Evolutionary conservation across 2,113 vertebrate genomes (phyloP).

Genomic region (Labrus mixtus): DNA sequence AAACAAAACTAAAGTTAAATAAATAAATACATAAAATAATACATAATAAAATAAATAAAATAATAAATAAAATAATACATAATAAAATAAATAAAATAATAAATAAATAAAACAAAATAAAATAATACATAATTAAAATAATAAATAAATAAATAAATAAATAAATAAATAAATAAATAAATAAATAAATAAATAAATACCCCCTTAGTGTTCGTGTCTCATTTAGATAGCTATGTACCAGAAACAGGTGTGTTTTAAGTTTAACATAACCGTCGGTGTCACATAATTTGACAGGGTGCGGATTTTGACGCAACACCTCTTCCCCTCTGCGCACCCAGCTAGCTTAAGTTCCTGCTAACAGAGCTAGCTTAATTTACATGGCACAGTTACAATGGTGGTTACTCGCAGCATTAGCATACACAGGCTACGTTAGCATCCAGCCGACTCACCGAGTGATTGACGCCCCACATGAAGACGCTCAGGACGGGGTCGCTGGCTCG

Average conservation of each 20-base stretch:
- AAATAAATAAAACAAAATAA: too few relatives aligned
- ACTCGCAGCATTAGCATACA: conserved; percentile 16
- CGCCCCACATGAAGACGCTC: conserved; percentile 94
- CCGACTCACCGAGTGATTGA: conserved; percentile 92
- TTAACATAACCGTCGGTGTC: background rate
- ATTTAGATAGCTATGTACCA: too few relatives aligned
- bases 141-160: too few relatives aligned
- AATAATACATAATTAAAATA: too few relatives aligned
- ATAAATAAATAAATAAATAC: too few relatives aligned
- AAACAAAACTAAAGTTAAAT: too few relatives aligned
- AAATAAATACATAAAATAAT: too few relatives aligned
- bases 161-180: too few relatives aligned
- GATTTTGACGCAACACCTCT: background rate
- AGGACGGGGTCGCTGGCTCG: conserved; percentile 92
- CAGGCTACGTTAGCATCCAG: conserved; percentile 17
- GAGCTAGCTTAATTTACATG: background rate
- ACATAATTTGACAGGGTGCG: background rate
- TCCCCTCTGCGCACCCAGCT: background rate
- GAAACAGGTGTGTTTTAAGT: background rate
- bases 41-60: too few relatives aligned
- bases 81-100: too few relatives aligned
- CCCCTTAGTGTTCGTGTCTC: too few relatives aligned
- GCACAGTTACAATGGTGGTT: background rate
- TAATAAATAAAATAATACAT: too few relatives aligned
- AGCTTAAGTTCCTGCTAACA: conserved; percentile 33